Percentiles rank a stretch among this genome's conserved stretches.
These are phyloP conservation scores for Oreonectes daqikongensis DNA, from an alignment of 2,797 vertebrate genomes.

Conservation along the genomic window DNA sequence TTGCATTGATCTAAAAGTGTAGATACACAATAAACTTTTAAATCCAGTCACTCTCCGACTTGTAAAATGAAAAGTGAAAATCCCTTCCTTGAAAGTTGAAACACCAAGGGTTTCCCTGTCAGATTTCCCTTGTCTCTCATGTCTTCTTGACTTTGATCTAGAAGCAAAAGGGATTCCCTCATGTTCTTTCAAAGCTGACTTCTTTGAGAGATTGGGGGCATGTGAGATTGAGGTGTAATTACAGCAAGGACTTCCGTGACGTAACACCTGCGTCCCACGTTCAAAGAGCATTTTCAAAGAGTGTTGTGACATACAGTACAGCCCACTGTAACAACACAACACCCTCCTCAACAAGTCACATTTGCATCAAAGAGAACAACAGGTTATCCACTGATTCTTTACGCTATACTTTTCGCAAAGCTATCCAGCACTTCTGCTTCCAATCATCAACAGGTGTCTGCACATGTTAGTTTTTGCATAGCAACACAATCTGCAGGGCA, in stretches of 20 bases:
- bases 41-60: not conserved
- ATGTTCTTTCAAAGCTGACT: constrained; percentile 1
- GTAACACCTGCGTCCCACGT: not conserved
- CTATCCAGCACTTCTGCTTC: not conserved
- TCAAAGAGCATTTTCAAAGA: not conserved
- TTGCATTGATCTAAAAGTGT: too few species aligned
- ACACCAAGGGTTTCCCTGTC: not conserved
- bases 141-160: constrained; percentile 33
- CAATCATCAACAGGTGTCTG: not conserved
- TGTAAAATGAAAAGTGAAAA: not conserved
- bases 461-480: not conserved
- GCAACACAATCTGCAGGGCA: not conserved
- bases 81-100: not conserved
- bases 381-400: not conserved
- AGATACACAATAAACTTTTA: not conserved
- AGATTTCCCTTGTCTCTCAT: constrained; percentile 14
- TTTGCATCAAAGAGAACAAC: too few species aligned
- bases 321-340: not conserved
- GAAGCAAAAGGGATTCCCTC: constrained; percentile 24
- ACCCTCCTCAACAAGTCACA: too few species aligned
- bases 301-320: not conserved
- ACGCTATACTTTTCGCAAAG: not conserved
- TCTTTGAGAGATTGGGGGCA: constrained; percentile 19
- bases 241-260: not conserved
- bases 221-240: not conserved